Evolutionary conservation across 2,797 vertebrate species (phyloP), one percentile per base, ranked within the genome.

Genomic region (Apodemus agrarius): DNA sequence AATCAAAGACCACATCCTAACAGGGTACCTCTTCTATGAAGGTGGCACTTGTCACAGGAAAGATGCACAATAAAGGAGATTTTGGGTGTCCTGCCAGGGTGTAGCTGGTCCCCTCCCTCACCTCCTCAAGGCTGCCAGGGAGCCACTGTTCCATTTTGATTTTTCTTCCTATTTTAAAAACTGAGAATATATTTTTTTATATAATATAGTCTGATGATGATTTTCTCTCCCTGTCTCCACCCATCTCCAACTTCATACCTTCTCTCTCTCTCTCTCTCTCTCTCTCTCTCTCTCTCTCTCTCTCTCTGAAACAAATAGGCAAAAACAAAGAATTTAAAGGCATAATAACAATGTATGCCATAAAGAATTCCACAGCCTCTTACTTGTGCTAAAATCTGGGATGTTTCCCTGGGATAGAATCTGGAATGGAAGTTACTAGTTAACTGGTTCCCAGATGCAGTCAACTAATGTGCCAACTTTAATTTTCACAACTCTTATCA

Each of bases 401-500:
- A 34, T 17, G 37, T 96, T 80, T 97, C 9, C 52, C 16, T 16
- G 49, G 29, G 57, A 61, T 69, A 85, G 5, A 93, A 22, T 74
- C 54, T 93, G 85, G 90, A 89, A 91, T 79, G 31, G 61, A 95
- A 95, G 78, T 37, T 29, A 57, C 12, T 43, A 16, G 17, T 7
- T 49, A 93, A 26, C n/a, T 75, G 6, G 9, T 54, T 46, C 26
- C 37, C 21, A 61, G 40, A 9, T 81, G 79, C 13, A 75, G 54
- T n/a, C 40, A 78, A 90, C 37, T 74, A 43, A 78, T 79, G 40
- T 19, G 19, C 9, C 76, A 89, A 79, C 22, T 52, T 67, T 46
- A 87, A 19, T 74, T 96, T 80, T 84, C 52, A 40, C 65, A 74
- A 69, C n/a, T 81, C 3, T 83, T 31, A 37, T 87, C 86, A 67